Base-by-base conservation (phyloP, 1,140 invertebrate genomes). In the Lucilia sericata region DNA sequence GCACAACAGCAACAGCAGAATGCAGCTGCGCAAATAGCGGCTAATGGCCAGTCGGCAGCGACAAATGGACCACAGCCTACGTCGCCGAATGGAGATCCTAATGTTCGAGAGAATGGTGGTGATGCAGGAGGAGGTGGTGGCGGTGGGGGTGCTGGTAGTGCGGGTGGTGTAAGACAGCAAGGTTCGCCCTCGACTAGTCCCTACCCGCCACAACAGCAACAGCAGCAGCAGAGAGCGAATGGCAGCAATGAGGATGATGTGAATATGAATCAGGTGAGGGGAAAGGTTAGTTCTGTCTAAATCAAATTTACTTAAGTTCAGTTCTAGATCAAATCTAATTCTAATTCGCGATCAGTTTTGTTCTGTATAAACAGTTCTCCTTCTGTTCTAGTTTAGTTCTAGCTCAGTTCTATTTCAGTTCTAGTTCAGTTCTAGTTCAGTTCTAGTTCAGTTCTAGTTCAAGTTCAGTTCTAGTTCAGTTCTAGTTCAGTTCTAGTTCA, bases 1-100 rank as follows among this genome's bases (percentile, higher is more conserved):
- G 88, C 88, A 30, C 93, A 93, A 76, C 91, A 92, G 47, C 92
- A 92, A 36, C 90, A 92, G 13, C 90, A 91, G 42, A 83, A 87
- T 88, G n/a, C 90, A 88, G 34, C 87, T 87, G 25, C 88, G 47
- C 82, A 83, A 91, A 84, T 85, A 91, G 60, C 88, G 92, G 86
- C 87, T 92, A 88, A 86, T 88, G 86, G 87, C 92, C 91, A 86
- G 92, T 83, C 93, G 91, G 87, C 90, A 85, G 85, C 91, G 87
- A 84, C 91, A 87, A 89, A 86, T 42, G 84, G 84, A 17, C 85
- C 85, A 84, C 83, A 83, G 74, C 89, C 89, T 4, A 88, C 89
- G 36, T 80, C 90, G 87, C 85, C 89, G 88, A 30, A 88, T 87
- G 88, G 88, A 19, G 86, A 85, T 21, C 88, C 83, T 17, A 76